phyloP scores from a whole-genome alignment of 2,888 invertebrate genomes.

The Andrena minutula region DNA sequence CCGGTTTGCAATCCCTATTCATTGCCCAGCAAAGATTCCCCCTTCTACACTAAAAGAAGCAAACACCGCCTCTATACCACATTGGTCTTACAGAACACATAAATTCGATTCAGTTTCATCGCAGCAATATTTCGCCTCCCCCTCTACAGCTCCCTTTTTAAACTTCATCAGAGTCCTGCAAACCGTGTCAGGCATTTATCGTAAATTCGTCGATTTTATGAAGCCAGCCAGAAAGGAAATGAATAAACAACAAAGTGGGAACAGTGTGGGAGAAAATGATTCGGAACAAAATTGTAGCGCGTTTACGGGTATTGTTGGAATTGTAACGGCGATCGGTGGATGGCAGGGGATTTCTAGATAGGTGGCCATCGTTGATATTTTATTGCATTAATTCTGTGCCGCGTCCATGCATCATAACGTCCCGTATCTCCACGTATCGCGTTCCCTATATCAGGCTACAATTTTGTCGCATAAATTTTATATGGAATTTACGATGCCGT shows the following conservation, averaged over 20 bases:
- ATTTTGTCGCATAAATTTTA: constrained; percentile 64
- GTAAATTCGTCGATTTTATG: constrained; percentile 23
- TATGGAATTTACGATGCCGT: constrained; percentile 43
- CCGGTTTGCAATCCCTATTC: too few relatives aligned
- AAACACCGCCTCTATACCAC: too few relatives aligned
- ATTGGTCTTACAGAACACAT: not conserved
- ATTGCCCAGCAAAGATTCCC: too few relatives aligned
- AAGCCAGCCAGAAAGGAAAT: constrained; percentile 10
- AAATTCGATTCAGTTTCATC: not conserved
- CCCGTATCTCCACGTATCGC: constrained; percentile 41
- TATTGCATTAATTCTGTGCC: constrained; percentile 62
- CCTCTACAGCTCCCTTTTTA: not conserved
- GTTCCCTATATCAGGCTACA: constrained; percentile 46
- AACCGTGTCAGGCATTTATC: not conserved
- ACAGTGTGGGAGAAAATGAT: not conserved
- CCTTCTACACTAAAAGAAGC: not conserved
- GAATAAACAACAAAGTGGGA: not conserved
- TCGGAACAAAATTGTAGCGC: not conserved
- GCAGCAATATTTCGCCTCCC: not conserved
- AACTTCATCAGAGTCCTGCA: not conserved
- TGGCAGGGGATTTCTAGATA: constrained; percentile 1
- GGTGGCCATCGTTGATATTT: constrained; percentile 50
- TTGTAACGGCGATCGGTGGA: constrained; percentile 15
- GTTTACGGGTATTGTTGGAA: constrained; percentile 1
- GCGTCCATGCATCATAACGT: constrained; percentile 54